Conservation (phyloP, 30 jellyfish, hydroid and myxozoan genomes). For the Aurelia coerulea region DNA sequence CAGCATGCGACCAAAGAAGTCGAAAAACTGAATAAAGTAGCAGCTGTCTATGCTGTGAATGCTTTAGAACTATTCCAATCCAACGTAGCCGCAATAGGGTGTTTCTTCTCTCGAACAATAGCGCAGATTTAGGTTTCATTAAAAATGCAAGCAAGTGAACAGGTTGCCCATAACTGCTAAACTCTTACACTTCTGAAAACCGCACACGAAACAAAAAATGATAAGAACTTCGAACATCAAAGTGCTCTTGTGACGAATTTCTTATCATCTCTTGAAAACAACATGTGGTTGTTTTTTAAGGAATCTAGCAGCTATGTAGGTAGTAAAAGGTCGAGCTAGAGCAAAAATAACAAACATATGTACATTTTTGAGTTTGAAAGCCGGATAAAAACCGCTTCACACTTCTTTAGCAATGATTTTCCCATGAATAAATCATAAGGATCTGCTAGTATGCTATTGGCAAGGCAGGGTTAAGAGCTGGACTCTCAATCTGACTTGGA, state of each 20-base stretch:
- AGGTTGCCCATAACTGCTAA: slow-evolving; percentile 66
- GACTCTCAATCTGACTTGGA: slow-evolving; percentile 55
- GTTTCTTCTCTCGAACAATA: slow-evolving; percentile 64
- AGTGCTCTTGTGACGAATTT: background rate
- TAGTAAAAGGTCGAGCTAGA: no score
- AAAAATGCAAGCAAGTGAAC: slow-evolving; percentile 77
- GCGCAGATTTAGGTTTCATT: slow-evolving; percentile 61
- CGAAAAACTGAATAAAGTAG: slow-evolving; percentile 16
- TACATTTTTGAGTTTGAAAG: background rate
- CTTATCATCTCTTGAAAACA: no score
- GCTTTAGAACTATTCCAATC: slow-evolving; percentile 46
- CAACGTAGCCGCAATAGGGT: slow-evolving; percentile 59
- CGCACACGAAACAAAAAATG: slow-evolving; percentile 42
- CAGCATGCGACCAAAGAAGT: slow-evolving; percentile 17
- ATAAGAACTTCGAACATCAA: slow-evolving; percentile 36
- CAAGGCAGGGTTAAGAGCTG: slow-evolving; percentile 55
- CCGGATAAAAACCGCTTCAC: slow-evolving; percentile 8
- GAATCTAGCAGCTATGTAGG: no score
- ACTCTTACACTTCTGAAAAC: slow-evolving; percentile 27
- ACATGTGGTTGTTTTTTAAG: no score
- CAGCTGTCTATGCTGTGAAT: slow-evolving; percentile 45
- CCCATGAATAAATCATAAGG: slow-evolving; percentile 48
- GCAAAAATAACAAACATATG: background rate
- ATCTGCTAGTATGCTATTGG: slow-evolving; percentile 58
- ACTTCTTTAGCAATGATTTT: slow-evolving; percentile 16